phyloP scores from a whole-genome alignment of 2,888 invertebrate genomes.

The Apotomis betuletana region DNA sequence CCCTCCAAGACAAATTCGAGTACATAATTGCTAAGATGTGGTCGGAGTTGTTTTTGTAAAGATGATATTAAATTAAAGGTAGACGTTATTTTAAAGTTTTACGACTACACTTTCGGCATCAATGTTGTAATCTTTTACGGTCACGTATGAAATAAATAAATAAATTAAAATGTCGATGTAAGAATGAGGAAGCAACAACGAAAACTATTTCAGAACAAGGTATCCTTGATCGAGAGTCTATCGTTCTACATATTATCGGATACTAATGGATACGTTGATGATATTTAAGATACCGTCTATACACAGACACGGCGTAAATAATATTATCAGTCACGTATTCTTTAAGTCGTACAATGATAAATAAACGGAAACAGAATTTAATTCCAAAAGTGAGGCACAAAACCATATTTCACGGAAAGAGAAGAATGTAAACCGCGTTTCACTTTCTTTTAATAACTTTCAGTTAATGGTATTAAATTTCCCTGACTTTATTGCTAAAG shows the following conservation, averaged over 20 bases:
- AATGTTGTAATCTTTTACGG: too few species aligned
- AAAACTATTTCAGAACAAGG: background rate
- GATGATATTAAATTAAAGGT: background rate
- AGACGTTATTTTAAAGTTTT: background rate
- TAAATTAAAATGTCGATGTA: background rate
- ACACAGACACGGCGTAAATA: conserved; percentile 17
- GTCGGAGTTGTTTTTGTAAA: conserved; percentile 20
- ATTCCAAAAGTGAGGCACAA: conserved; percentile 25
- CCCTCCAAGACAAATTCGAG: conserved; percentile 22
- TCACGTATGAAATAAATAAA: background rate
- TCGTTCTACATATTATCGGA: background rate
- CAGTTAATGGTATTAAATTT: conserved; percentile 41
- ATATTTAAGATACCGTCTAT: conserved; percentile 14
- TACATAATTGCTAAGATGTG: conserved; percentile 18
- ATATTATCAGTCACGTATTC: conserved; percentile 40
- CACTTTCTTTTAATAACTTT: conserved; percentile 41
- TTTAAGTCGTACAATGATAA: conserved; percentile 33
- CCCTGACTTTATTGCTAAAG: conserved; percentile 40
- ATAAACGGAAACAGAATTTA: conserved; percentile 28
- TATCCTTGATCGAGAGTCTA: background rate
- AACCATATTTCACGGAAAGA: conserved; percentile 34
- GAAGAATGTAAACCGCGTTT: conserved; percentile 38
- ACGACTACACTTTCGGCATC: background rate
- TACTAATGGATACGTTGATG: background rate
- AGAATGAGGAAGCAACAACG: background rate